These are phyloP conservation scores for Drosophila seguyi DNA, from an alignment of 1,140 invertebrate species.

Conservation along the genomic window DNA sequence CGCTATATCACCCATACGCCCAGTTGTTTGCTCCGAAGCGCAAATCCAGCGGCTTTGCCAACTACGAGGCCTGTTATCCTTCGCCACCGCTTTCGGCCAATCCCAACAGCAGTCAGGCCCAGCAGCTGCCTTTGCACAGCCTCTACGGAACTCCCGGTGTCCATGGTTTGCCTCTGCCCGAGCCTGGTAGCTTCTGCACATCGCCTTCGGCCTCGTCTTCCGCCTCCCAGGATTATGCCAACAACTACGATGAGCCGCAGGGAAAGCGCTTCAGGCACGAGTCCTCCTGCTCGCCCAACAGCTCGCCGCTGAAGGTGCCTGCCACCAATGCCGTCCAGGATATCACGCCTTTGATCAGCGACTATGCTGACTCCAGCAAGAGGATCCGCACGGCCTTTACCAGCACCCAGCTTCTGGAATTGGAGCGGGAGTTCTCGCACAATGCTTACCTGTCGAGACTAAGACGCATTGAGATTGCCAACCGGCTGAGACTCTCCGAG, in stretches of 20 bases:
- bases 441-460: constrained; percentile 96
- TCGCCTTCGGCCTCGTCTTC: constrained; percentile 77
- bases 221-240: constrained; percentile 64
- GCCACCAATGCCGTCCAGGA: constrained; percentile 87
- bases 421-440: constrained; percentile 95
- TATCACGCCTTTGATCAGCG: constrained; percentile 86
- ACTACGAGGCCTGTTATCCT: constrained; percentile 75
- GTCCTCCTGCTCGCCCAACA: constrained; percentile 75
- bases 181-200: constrained; percentile 71
- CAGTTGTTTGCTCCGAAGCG: constrained; percentile 69
- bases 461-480: constrained; percentile 96
- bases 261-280: constrained; percentile 73
- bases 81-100: constrained; percentile 84
- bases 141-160: constrained; percentile 46
- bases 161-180: constrained; percentile 45
- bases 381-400: constrained; percentile 96
- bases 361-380: constrained; percentile 88
- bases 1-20: constrained; percentile 77
- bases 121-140: constrained; percentile 51
- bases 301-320: constrained; percentile 83
- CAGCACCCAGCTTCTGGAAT: constrained; percentile 94
- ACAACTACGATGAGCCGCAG: constrained; percentile 59
- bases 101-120: constrained; percentile 27
- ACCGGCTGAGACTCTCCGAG: constrained; percentile 93
- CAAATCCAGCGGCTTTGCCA: constrained; percentile 58